These are phyloP conservation scores for Xylota sylvarum DNA, from an alignment of 2,888 invertebrate species.

Conservation along the genomic window DNA sequence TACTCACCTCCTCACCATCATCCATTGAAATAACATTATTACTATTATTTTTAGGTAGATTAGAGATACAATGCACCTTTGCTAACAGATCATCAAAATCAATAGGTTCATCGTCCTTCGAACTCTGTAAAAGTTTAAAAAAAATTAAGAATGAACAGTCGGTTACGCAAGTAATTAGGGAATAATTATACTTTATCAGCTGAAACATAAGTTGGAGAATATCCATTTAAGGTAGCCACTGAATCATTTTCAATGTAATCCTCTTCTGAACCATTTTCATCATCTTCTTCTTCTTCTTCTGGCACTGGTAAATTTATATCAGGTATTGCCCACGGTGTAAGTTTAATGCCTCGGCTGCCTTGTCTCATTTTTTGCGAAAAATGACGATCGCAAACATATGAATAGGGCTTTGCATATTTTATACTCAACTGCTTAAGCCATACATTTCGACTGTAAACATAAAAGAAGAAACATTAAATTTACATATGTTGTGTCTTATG, in stretches of 20 bases:
- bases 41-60: conserved; percentile 38
- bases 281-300: neutral
- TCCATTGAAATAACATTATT: neutral
- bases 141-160: neutral
- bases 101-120: neutral
- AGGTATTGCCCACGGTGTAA: conserved; percentile 60
- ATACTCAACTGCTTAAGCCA: conserved; percentile 62
- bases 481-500: too few species aligned
- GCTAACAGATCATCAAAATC: conserved; percentile 63
- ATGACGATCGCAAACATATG: conserved; percentile 51
- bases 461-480: neutral
- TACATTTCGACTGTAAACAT: conserved; percentile 39
- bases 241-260: neutral
- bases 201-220: neutral
- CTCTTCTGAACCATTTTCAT: neutral
- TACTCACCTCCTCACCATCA: conserved; percentile 22
- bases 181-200: neutral
- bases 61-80: conserved; percentile 33
- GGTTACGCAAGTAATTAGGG: neutral
- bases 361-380: conserved; percentile 57
- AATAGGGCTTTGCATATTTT: neutral
- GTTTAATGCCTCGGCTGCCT: neutral
- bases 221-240: conserved; percentile 20
- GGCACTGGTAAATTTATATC: conserved; percentile 52
- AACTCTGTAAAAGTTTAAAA: conserved; percentile 11